Percentiles rank a stretch among this genome's conserved stretches.
phyloP scores from a whole-genome alignment of 2,797 vertebrate genomes.

The Ctenochaetus hawaiiensis region DNA sequence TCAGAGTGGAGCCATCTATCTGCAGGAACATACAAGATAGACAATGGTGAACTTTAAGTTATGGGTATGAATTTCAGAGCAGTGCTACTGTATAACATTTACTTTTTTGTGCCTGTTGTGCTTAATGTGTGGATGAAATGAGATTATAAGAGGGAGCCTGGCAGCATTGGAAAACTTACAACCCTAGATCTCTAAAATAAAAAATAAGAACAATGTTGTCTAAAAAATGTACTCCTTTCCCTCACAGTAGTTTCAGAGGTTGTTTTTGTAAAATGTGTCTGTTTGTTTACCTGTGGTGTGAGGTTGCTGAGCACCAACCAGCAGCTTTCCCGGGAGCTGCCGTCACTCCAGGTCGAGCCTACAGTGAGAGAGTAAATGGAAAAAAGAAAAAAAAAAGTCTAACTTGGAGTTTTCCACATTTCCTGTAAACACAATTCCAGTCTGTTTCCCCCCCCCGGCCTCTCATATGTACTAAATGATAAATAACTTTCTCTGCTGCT shows the following conservation, averaged over 20 bases:
- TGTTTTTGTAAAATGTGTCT: background rate
- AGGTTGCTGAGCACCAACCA: conserved; percentile 99
- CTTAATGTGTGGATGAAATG: background rate
- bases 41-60: background rate
- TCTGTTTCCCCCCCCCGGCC: conserved; percentile 1
- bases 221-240: background rate
- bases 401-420: conserved; percentile 8
- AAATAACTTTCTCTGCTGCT: conserved; percentile 32
- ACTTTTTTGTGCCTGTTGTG: background rate
- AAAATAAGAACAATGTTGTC: too few relatives aligned
- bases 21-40: conserved; percentile 59
- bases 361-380: conserved; percentile 28
- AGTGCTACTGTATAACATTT: background rate
- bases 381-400: background rate
- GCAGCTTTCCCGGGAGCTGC: conserved; percentile 93
- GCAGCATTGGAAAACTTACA: background rate
- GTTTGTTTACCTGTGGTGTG: conserved; percentile 93
- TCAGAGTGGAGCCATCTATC: conserved; percentile 98
- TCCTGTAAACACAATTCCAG: conserved; percentile 71
- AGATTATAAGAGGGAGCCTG: background rate
- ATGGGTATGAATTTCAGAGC: background rate
- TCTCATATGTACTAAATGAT: conserved; percentile 48
- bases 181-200: background rate
- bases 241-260: background rate
- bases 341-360: conserved; percentile 96